Conservation (phyloP, 2,113 vertebrate species). For the Mionectes macconnelli region DNA sequence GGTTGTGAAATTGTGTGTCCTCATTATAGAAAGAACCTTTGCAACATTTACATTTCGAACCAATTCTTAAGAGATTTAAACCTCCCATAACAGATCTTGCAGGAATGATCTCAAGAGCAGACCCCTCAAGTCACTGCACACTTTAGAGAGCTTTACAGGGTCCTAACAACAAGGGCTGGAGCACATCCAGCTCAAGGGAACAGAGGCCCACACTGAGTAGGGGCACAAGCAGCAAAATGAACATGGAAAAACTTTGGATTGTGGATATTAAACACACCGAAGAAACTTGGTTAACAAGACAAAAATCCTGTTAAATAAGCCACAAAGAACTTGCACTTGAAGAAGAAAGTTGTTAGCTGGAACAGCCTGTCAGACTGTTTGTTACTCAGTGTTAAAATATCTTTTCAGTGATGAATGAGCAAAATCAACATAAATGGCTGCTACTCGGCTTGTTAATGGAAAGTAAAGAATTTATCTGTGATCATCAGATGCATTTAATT, state of each 20-base stretch:
- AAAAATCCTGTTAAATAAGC: background rate
- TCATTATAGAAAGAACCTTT: background rate
- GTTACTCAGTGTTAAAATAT: background rate
- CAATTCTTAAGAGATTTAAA: background rate
- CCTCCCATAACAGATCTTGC: background rate
- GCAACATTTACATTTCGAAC: background rate
- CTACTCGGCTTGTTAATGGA: background rate
- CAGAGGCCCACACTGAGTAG: background rate
- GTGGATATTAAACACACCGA: background rate
- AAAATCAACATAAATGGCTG: background rate
- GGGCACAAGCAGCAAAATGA: background rate
- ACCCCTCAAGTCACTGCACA: background rate
- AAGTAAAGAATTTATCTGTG: background rate
- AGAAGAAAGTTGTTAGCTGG: background rate
- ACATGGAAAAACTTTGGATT: background rate
- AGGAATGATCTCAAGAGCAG: background rate
- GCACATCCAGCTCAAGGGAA: background rate
- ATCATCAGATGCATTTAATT: background rate
- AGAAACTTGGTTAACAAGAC: background rate
- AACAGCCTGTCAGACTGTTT: background rate
- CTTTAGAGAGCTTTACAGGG: background rate
- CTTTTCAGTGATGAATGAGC: background rate
- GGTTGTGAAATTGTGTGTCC: background rate
- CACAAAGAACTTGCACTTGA: background rate
- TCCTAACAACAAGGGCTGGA: background rate